Base-by-base conservation (phyloP, 2,888 invertebrate genomes). In the Saturnia pavonia region DNA sequence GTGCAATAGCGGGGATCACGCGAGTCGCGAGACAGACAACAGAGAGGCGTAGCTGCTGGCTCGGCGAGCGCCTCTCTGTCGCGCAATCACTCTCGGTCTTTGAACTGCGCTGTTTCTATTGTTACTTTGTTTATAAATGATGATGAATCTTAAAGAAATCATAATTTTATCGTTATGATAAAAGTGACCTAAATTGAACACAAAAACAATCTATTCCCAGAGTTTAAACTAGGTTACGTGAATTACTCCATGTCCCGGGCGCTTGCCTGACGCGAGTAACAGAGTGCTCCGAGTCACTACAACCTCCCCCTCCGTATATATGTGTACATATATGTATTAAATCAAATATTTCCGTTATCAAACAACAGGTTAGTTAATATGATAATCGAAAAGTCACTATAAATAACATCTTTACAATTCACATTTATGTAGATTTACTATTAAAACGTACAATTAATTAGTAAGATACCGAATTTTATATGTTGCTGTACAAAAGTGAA, bases 11-110 rank as follows among this genome's bases (percentile, higher is more conserved):
- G 12, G 57, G 57, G 25, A 22, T 57, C 11, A 57, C 25, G 57
- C 22, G 63, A 72, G 40, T 65, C n/a, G 67, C 70, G n/a, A n/a
- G 60, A 80, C 79, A 78, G 79, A 77, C 80, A 72, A 73, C 51
- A n/a, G 57, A 57, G 25, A 74, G 72, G 34, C 70, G 67, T 73
- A 70, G 75, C 72, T 45, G 0, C 45, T 16, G 16, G 45, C 45
- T 45, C 45, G 45, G 16, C 45, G 71, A 76, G 74, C 76, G 76
- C 75, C 76, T 77, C 77, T 74, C 78, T 78, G 77, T 74, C 79
- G 76, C 78, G 79, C 80, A 77, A 79, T 80, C 78, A 73, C 77
- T 79, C 80, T 81, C 88, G 90, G 90, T 89, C 89, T 88, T 90
- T 89, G 89, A 91, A 89, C 91, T 83, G 84, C 76, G 77, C 74